A percentile compares a stretch with the other conserved stretches of the same genome.
Evolutionary conservation across 2,113 vertebrate species (phyloP).

Genomic region (Budorcas taxicolor): DNA sequence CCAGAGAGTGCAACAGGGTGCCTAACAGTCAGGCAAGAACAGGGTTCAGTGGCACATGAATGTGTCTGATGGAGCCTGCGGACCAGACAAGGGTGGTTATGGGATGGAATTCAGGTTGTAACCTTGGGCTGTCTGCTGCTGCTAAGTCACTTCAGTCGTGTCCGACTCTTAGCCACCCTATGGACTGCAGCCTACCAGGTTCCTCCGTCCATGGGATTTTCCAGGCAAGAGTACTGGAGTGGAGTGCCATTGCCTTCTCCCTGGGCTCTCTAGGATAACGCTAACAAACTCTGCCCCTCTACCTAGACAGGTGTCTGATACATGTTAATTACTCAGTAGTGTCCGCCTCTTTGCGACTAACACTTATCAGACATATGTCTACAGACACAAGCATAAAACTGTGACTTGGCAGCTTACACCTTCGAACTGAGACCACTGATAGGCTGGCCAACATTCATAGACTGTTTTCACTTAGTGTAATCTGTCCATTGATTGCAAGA

Average conservation of each 20-base stretch:
- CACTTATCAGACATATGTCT: background rate
- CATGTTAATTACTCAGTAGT: background rate
- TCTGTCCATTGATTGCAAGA: background rate
- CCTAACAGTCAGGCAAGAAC: background rate
- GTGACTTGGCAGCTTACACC: too few relatives aligned
- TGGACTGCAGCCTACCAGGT: too few relatives aligned
- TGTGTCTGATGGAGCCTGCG: background rate
- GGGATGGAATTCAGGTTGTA: background rate
- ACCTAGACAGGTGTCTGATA: background rate
- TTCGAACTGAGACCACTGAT: background rate
- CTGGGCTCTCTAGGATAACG: background rate
- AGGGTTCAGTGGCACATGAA: rapidly evolving
- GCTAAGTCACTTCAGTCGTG: too few relatives aligned
- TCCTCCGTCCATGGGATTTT: too few relatives aligned
- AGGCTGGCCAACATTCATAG: background rate
- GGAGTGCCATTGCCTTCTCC: too few relatives aligned
- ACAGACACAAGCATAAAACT: background rate
- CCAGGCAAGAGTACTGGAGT: too few relatives aligned
- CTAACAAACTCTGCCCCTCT: background rate
- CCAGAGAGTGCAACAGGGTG: background rate
- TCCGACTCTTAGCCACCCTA: too few relatives aligned
- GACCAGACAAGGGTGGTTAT: background rate
- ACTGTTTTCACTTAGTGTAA: background rate
- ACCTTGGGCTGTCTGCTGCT: background rate
- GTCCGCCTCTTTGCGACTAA: background rate